Base-by-base conservation (phyloP, 1,140 invertebrate species). In the Leptinotarsa texana region DNA sequence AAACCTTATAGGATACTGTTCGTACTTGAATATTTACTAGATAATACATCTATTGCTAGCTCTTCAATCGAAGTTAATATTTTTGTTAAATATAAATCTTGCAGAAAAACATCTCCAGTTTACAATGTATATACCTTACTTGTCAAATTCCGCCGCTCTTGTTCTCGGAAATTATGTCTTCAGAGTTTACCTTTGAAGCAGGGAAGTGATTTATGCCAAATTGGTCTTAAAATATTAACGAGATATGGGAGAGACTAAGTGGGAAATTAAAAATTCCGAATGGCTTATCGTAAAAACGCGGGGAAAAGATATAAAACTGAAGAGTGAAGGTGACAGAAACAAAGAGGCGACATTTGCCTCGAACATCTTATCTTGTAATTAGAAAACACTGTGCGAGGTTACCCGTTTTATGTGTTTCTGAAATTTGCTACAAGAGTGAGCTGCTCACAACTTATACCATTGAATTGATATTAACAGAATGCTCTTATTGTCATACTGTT, bases 221-320 rank as follows among this genome's bases (percentile, higher is more conserved):
- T 70, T 70, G 69, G 69, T 48, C 69, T 70, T 70, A 70, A 70
- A 70, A 70, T 57, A 70, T 70, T 70, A 70, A 70, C 51, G 51
- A 70, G 69, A 70, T 70, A 48, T 70, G 69, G 69, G 22, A 61
- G 51, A 70, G 69, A 70, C 69, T 70, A 70, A 70, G 69, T 70
- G 69, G 69, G 24, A 61, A 70, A 70, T 70, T 70, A 70, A 70
- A 70, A 70, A 70, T 70, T 51, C 69, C 69, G 17, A 70, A 70
- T 70, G 69, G 69, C 69, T 70, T 70, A 70, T 70, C 69, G 69
- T 70, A 70, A 70, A 70, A 70, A 70, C 33, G 42, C 42, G 24
- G 66, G 66, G 66, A 33, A 68, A 47, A 68, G 42, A 42, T 42
- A 42, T 42, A 42, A 42, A 68, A 68, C 27, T 24, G 21, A 21